Percentiles rank a stretch among this genome's conserved stretches.
phyloP scores from a whole-genome alignment of 2,113 vertebrate genomes.

The Chionis minor region DNA sequence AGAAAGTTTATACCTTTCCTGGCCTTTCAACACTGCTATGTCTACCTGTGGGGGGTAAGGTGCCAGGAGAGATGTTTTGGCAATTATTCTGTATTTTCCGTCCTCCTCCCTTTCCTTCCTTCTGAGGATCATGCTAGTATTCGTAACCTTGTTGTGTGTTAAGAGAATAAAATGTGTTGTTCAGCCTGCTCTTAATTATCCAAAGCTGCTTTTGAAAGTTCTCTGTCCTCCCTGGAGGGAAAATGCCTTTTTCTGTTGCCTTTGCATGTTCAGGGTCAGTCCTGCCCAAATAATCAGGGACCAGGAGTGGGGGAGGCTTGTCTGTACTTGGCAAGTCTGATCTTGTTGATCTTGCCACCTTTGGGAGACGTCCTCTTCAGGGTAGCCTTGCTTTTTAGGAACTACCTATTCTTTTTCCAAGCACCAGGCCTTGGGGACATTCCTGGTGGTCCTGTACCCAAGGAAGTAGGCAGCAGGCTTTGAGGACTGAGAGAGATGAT shows the following conservation, averaged over 20 bases:
- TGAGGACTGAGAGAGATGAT: neutral
- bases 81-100: neutral
- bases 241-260: neutral
- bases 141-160: neutral
- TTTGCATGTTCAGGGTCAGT: neutral
- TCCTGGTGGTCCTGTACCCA: neutral
- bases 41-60: neutral
- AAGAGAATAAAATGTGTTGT: neutral
- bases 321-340: neutral
- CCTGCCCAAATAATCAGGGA: neutral
- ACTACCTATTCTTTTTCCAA: neutral
- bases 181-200: neutral
- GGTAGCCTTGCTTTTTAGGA: neutral
- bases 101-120: neutral
- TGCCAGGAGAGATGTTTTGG: neutral
- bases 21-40: neutral
- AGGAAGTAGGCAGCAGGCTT: neutral
- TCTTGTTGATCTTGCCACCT: neutral
- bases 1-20: neutral
- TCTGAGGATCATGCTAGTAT: no score
- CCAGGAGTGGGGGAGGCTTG: neutral
- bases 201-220: neutral
- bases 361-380: neutral
- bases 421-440: neutral
- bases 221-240: neutral